Conservation (phyloP, 2,113 vertebrate genomes). For the Odontesthes bonariensis region DNA sequence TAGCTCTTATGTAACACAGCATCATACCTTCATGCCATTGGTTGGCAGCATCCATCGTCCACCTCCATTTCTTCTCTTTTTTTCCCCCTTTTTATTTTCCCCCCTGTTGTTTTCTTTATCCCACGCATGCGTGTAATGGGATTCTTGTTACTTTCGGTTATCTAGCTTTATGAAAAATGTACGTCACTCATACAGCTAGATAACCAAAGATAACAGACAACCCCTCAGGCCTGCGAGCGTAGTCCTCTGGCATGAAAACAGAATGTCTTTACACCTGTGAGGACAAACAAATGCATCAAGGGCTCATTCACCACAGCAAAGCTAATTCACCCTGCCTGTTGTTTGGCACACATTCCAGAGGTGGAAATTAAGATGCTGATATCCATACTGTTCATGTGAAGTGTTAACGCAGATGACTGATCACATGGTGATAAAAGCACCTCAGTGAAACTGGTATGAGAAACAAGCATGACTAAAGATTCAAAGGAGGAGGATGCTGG, state of each 20-base stretch:
- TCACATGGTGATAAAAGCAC: conserved; percentile 60
- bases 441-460: conserved; percentile 70
- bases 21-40: conserved; percentile 65
- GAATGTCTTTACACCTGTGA: conserved; percentile 50
- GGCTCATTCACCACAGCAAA: conserved; percentile 52
- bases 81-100: conserved; percentile 46
- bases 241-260: conserved; percentile 3
- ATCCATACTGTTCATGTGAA: conserved; percentile 49
- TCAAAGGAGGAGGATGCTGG: conserved; percentile 64
- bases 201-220: conserved; percentile 99
- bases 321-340: conserved; percentile 24
- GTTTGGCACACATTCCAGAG: conserved; percentile 32
- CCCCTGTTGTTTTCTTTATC: conserved; percentile 74
- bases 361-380: conserved; percentile 54
- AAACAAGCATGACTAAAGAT: conserved; percentile 75
- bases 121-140: conserved; percentile 89
- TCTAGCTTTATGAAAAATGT: conserved; percentile 92
- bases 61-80: conserved; percentile 9
- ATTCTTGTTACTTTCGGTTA: conserved; percentile 97
- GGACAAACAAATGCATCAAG: conserved; percentile 50
- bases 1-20: conserved; percentile 49
- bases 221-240: conserved; percentile 72
- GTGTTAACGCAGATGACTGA: conserved; percentile 62
- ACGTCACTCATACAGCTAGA: conserved; percentile 99
- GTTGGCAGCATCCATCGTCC: conserved; percentile 22